phyloP scores from a whole-genome alignment of 2,113 vertebrate genomes.

The Helogale parvula region DNA sequence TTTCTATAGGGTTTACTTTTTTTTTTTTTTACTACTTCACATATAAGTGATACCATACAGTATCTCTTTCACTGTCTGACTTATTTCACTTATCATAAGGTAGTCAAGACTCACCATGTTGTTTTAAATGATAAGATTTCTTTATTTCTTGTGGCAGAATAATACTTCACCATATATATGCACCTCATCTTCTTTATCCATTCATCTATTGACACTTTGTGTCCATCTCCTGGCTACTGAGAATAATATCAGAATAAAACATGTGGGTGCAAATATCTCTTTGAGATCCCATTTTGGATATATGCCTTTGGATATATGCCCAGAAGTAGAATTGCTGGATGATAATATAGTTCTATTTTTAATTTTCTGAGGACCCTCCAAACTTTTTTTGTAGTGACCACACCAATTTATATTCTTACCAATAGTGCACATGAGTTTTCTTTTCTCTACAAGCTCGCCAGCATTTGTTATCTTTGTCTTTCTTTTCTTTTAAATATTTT shows the following conservation, averaged over 20 bases:
- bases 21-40: background rate
- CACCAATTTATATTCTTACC: background rate
- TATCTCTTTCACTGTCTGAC: background rate
- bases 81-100: background rate
- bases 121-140: background rate
- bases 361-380: too few species aligned
- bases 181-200: background rate
- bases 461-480: background rate
- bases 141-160: background rate
- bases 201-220: too few species aligned
- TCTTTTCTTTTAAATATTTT: too few species aligned
- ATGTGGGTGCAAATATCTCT: background rate
- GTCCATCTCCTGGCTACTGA: background rate
- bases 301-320: background rate
- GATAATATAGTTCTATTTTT: background rate
- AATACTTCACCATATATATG: background rate
- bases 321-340: background rate
- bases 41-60: background rate
- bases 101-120: background rate
- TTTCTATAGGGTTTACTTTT: background rate
- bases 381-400: background rate
- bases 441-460: background rate
- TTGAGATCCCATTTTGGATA: background rate
- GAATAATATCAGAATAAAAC: background rate
- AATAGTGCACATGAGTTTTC: background rate